Evolutionary conservation across 2,888 invertebrate genomes (phyloP), one percentile per base, ranked within the genome.

Genomic region (Meiosimyza platycephala): DNA sequence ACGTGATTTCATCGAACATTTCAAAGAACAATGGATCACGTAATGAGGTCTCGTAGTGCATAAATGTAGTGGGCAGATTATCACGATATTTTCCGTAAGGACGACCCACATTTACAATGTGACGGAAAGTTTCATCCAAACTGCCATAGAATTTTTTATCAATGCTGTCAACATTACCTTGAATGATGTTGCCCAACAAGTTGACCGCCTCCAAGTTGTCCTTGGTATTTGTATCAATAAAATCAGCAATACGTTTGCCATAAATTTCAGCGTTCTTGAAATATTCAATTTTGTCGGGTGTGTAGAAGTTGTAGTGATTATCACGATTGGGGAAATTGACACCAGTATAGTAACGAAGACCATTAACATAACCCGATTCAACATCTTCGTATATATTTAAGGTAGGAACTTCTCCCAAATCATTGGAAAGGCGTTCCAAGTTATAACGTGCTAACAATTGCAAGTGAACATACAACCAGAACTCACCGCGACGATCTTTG

Each of bases 21-120:
- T 90, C 90, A 84, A 91, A 94, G 89, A 93, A 93, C 16, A 92
- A 89, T 12, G 94, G 94, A 82, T 94, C 94, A 72, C 93, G 91
- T 65, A 93, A 86, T 62, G 91, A 90, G 13, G 93, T 92, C 79
- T 90, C 90, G 83, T 90, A 91, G 74, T 89, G 88, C 83, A 93
- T 91, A 72, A 93, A 86, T 5, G 90, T 88, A 13, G 81, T 82
- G 9, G 87, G 86, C 48, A 85, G 78, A 7, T 78, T 78, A 65
- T 83, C 81, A 0, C 81, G 80, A 40, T 83, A 77, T 55, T 80
- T 80, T n/a, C 83, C 83, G 28, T 78, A 81, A 6, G 82, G 80
- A 60, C 81, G 81, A 5, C 85, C 85, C 54, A 85, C 85, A 59
- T 91, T 91, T 33, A 91, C 88, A 40, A 91, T 87, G 70, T 90